Base-by-base conservation (phyloP, 2,888 invertebrate genomes). In the Lydus trimaculatus region DNA sequence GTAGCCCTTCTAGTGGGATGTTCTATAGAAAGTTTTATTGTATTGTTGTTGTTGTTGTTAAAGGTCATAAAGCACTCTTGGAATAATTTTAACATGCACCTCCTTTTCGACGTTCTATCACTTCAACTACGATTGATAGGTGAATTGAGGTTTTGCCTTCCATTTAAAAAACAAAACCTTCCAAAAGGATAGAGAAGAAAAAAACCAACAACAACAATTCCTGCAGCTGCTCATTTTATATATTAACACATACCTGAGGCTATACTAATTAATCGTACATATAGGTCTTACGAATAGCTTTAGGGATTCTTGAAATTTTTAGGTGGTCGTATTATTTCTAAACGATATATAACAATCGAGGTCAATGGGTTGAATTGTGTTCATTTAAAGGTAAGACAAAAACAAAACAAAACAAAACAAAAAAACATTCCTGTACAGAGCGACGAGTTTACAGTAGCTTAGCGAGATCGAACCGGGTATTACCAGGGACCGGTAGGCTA, bases 401-500 rank as follows among this genome's bases (percentile, higher is more conserved):
- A 33, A 33, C 3, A 33, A 6, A 33, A 33, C 33, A 33, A 9
- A 9, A 7, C 33, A 33, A 1, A 33, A n/a, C n/a, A n/a, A n/a
- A 33, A 7, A 5, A 5, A 33, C 11, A 33, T 28, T 28, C 28
- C 28, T 28, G 28, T 28, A 28, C 4, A 28, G 62, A n/a, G 69
- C 69, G n/a, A n/a, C n/a, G n/a, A n/a, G n/a, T n/a, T 66, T 72
- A 72, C 75, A 70, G 75, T 73, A 75, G 73, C 73, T 63, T 61
- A 68, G 71, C 58, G 43, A n/a, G 78, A 77, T 77, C 75, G 78
- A 78, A 75, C 76, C 75, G 65, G 74, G 73, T 76, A 79, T 78
- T 79, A 80, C 78, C 72, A 75, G 75, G 74, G 77, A 76, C 76
- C 75, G 79, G 79, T 79, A 78, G 79, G 81, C 76, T 72, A 17